Evolutionary conservation across 2,797 vertebrate species (phyloP).

Genomic region (Hoplostethus mediterraneus): DNA sequence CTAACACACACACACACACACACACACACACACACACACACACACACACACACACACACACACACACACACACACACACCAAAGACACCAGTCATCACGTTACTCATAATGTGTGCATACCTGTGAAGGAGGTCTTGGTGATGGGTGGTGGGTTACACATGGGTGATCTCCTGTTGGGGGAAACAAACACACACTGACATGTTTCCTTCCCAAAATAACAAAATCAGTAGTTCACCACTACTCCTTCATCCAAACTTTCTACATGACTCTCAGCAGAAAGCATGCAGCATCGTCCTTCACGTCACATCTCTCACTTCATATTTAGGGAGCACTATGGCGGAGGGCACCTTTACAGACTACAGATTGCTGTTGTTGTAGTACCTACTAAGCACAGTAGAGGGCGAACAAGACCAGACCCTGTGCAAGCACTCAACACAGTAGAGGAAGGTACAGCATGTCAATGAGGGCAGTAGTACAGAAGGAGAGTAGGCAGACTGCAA

Average conservation of each 20-base stretch:
- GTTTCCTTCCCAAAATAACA: slow-evolving; percentile 10
- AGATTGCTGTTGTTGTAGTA: slow-evolving; percentile 67
- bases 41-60: slow-evolving; percentile 1
- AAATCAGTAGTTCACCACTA: neutral
- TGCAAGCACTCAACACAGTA: neutral
- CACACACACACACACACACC: slow-evolving; percentile 20
- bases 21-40: neutral
- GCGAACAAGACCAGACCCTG: slow-evolving; percentile 29
- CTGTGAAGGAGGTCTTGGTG: slow-evolving; percentile 97
- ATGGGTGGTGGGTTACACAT: slow-evolving; percentile 98
- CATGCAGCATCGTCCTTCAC: neutral
- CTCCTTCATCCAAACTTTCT: neutral
- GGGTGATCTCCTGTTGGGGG: slow-evolving; percentile 91
- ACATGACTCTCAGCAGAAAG: neutral
- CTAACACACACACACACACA: neutral
- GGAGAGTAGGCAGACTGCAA: neutral
- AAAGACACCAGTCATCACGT: neutral
- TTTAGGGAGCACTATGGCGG: neutral
- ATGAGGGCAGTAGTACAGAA: neutral
- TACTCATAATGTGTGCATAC: slow-evolving; percentile 76
- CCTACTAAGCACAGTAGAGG: slow-evolving; percentile 64
- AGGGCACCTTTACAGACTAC: neutral
- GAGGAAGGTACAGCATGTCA: slow-evolving; percentile 12
- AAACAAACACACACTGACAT: slow-evolving; percentile 38
- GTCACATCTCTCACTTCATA: slow-evolving; percentile 16